Evolutionary conservation across 2,797 vertebrate species (phyloP), one percentile per base, ranked within the genome.

Genomic region (Eurystomus glaucurus): DNA sequence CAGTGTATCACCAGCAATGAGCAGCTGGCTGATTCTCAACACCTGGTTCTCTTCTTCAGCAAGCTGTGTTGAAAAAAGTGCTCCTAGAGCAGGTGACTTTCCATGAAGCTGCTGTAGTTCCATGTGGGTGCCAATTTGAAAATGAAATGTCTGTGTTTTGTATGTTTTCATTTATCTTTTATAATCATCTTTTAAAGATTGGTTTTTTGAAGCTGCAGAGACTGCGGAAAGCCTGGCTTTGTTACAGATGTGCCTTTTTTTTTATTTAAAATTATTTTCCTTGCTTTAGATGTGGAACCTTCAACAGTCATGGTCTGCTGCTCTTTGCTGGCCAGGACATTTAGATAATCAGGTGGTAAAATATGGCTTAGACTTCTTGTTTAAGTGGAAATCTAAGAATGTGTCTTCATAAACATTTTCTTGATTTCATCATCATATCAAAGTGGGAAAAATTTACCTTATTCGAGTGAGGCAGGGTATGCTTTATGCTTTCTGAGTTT

Each of bases 121-220:
- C 15, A 4, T 14, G 17, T 29, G 37, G 62, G n/a, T 90, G 71
- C 61, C 50, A 72, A 62, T 79, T 71, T 51, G 65, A 85, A 91
- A 95, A 76, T 58, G 39, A 91, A 91, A 79, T 92, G 54, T 90
- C 45, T 64, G 8, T 72, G 18, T 85, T 92, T 74, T 72, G 28
- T 69, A 25, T 45, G 28, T 85, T 22, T 87, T 91, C 33, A 55
- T 96, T 93, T 89, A 43, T 92, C 60, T 89, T 70, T 81, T 45
- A 28, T 74, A 85, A 62, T 57, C 0, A 0, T 23, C 35, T 35
- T 5, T 46, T 92, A 23, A 71, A 48, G 45, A 79, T 26, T 11
- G 28, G 48, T n/a, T 22, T 58, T 91, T 65, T 31, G 45, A 60
- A 50, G 50, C 31, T 85, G 26, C 39, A 60, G 41, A 62, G 79